These are phyloP conservation scores for Argynnis bischoffii DNA, from an alignment of 2,888 invertebrate genomes.

Conservation along the genomic window DNA sequence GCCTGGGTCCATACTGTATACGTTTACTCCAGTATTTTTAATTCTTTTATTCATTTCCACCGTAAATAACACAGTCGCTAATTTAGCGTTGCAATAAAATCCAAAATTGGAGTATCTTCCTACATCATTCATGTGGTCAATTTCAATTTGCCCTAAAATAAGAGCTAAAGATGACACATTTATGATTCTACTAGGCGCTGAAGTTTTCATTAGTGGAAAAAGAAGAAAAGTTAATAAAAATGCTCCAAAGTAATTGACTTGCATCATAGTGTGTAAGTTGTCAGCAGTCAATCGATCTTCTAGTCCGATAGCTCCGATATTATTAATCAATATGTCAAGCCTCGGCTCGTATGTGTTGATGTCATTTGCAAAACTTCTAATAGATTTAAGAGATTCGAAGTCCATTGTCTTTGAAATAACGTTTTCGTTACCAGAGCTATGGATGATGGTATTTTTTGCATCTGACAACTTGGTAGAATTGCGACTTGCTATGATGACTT, in stretches of 20 bases:
- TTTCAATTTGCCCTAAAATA: conserved; percentile 85
- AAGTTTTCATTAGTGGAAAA: conserved; percentile 56
- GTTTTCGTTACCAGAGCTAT: conserved; percentile 50
- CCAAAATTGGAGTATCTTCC: conserved; percentile 82
- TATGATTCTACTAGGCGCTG: conserved; percentile 63
- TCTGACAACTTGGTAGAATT: conserved; percentile 57
- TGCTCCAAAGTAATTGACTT: conserved; percentile 74
- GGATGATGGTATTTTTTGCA: conserved; percentile 50
- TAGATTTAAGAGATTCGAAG: conserved; percentile 74
- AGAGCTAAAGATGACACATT: conserved; percentile 81
- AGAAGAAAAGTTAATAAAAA: conserved; percentile 64
- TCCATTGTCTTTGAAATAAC: conserved; percentile 68
- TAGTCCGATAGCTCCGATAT: conserved; percentile 72
- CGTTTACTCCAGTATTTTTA: conserved; percentile 83
- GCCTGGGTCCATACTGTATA: conserved; percentile 92
- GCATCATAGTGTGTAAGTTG: conserved; percentile 84
- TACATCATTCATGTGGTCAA: conserved; percentile 87
- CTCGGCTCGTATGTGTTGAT: conserved; percentile 71
- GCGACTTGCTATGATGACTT: conserved; percentile 81
- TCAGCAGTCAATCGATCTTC: conserved; percentile 79
- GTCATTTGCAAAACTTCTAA: conserved; percentile 82
- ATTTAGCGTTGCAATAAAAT: conserved; percentile 77
- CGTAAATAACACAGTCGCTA: conserved; percentile 58
- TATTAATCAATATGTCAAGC: conserved; percentile 72
- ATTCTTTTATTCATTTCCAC: conserved; percentile 78